Percentiles rank a stretch among this genome's conserved stretches.
These are phyloP conservation scores for Apaloderma vittatum DNA, from an alignment of 2,113 vertebrate genomes.

Conservation along the genomic window DNA sequence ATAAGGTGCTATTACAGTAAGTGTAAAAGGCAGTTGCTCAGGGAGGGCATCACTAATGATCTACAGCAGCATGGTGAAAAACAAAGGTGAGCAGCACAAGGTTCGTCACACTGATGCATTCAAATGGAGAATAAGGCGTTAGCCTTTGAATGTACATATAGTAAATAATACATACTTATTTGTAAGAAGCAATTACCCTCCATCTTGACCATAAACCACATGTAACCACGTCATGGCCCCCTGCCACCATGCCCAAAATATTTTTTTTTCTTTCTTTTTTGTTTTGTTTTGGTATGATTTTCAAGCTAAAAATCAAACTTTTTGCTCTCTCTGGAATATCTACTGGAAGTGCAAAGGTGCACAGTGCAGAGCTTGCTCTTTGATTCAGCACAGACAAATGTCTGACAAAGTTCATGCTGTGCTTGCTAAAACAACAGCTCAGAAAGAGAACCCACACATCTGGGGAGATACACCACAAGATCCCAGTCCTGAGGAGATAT, in stretches of 20 bases:
- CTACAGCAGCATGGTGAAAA: background rate
- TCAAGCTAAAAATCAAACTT: background rate
- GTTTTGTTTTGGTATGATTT: background rate
- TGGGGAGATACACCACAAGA: background rate
- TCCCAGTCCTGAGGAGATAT: background rate
- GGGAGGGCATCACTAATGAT: background rate
- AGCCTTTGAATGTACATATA: background rate
- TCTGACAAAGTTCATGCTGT: background rate
- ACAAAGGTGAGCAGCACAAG: background rate
- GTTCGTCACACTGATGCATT: background rate
- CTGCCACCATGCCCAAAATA: background rate
- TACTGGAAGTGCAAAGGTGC: background rate
- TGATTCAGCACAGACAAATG: background rate
- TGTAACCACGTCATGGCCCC: background rate
- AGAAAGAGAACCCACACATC: background rate
- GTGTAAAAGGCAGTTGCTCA: background rate
- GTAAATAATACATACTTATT: background rate
- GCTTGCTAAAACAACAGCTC: background rate
- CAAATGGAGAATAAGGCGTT: background rate
- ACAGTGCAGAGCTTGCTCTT: background rate
- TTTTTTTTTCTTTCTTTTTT: background rate
- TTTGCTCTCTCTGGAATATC: background rate
- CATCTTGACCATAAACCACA: background rate
- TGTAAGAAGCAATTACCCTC: background rate
- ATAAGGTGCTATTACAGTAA: background rate